These are phyloP conservation scores for Arothron firmamentum DNA, from an alignment of 2,113 vertebrate genomes.

Conservation along the genomic window DNA sequence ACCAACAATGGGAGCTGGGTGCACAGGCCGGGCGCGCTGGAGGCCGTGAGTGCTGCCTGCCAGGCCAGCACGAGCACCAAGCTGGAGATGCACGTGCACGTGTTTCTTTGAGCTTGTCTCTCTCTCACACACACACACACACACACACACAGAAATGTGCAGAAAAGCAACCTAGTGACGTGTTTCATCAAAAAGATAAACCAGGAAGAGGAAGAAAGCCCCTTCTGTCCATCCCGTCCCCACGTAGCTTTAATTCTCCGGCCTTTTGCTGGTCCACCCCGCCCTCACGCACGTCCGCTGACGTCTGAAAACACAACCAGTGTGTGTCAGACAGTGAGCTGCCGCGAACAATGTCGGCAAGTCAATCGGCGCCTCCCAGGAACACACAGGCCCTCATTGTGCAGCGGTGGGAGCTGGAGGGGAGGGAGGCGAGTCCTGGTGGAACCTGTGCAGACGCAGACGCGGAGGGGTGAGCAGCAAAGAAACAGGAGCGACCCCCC, in stretches of 20 bases:
- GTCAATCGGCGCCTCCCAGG: constrained; percentile 62
- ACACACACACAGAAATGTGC: constrained; percentile 1
- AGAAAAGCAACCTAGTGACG: constrained; percentile 12
- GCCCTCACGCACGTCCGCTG: constrained; percentile 23
- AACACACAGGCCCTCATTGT: constrained; percentile 66
- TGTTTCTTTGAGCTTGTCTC: background rate
- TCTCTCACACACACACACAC: constrained; percentile 2
- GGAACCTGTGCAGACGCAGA: constrained; percentile 4
- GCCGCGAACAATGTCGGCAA: constrained; percentile 58
- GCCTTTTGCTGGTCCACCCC: constrained; percentile 48
- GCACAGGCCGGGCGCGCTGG: constrained; percentile 18
- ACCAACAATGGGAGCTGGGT: constrained; percentile 52
- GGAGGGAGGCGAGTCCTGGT: background rate
- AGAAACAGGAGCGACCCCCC: constrained; percentile 35
- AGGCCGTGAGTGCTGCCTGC: constrained; percentile 1
- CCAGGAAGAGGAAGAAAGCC: background rate
- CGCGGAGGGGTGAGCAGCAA: constrained; percentile 38
- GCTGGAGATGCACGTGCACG: constrained; percentile 3
- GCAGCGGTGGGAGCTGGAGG: constrained; percentile 24
- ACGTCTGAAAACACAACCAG: no score
- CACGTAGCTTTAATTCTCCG: constrained; percentile 26
- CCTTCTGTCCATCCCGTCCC: no score
- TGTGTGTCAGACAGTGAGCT: constrained; percentile 61
- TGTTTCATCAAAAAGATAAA: constrained; percentile 10
- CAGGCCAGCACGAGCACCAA: constrained; percentile 14